A percentile compares a stretch with the other conserved stretches of the same genome.
Evolutionary conservation across 2,888 invertebrate species (phyloP).

Genomic region (Drosophila silvestris): DNA sequence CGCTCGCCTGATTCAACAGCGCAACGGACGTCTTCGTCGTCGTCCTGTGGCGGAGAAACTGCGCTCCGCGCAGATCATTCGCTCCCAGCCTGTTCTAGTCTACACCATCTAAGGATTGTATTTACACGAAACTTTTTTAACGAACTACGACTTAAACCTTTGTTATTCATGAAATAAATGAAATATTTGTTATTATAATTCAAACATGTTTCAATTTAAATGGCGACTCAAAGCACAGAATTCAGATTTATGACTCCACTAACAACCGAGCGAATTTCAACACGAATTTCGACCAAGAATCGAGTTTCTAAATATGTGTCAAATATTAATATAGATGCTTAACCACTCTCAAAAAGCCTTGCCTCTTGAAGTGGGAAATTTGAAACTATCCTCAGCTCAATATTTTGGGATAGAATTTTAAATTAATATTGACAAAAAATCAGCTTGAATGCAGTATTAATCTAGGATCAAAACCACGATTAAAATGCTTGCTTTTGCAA

Average conservation of each 20-base stretch:
- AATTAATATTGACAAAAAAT: too few species aligned
- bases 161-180: conserved; percentile 37
- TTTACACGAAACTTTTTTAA: conserved; percentile 17
- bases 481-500: background rate
- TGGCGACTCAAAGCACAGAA: background rate
- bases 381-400: background rate
- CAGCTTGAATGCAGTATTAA: background rate
- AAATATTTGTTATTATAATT: conserved; percentile 31
- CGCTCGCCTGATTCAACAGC: conserved; percentile 68
- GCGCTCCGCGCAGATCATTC: conserved; percentile 68
- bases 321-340: background rate
- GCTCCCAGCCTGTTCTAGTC: conserved; percentile 72
- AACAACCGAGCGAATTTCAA: background rate
- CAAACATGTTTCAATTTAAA: conserved; percentile 5
- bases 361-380: background rate
- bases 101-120: conserved; percentile 63
- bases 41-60: conserved; percentile 61
- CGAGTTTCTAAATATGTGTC: background rate
- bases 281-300: background rate
- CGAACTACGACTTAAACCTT: conserved; percentile 40
- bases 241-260: background rate
- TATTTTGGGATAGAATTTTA: background rate
- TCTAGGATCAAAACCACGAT: background rate
- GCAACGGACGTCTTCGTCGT: conserved; percentile 60
- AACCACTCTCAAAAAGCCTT: background rate